These are phyloP conservation scores for Psephotus haematonotus DNA, from an alignment of 2,113 vertebrate genomes.

Conservation along the genomic window DNA sequence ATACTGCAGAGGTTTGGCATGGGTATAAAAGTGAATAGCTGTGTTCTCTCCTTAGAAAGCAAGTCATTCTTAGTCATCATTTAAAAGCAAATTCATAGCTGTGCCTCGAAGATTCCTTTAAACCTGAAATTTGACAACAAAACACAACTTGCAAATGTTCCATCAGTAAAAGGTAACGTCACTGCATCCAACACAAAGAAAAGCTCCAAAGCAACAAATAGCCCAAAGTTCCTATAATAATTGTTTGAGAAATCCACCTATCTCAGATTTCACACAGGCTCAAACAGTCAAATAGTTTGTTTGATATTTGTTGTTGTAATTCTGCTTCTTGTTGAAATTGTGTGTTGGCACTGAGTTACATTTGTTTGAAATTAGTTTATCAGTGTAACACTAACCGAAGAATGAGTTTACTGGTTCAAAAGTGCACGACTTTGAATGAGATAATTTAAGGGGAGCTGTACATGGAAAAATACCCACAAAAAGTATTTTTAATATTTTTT, in stretches of 20 bases:
- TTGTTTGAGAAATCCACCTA: slow-evolving; percentile 27
- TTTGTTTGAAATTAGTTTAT: slow-evolving; percentile 60
- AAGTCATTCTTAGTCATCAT: slow-evolving; percentile 14
- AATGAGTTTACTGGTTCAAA: slow-evolving; percentile 27
- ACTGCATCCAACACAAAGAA: neutral
- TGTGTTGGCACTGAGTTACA: slow-evolving; percentile 15
- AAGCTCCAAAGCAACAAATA: neutral
- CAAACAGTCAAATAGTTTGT: slow-evolving; percentile 34
- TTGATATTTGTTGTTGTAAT: slow-evolving; percentile 47
- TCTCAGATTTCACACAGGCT: slow-evolving; percentile 48
- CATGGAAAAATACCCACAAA: neutral
- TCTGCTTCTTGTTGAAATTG: slow-evolving; percentile 35
- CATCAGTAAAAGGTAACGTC: neutral
- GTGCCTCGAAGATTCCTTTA: neutral
- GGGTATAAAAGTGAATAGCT: slow-evolving; percentile 29
- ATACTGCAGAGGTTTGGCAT: slow-evolving; percentile 53
- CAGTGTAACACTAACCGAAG: neutral
- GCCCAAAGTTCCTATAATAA: neutral
- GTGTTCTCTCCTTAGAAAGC: slow-evolving; percentile 30
- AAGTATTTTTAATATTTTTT: neutral
- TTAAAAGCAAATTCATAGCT: neutral
- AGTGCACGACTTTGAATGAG: neutral
- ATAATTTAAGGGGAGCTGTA: slow-evolving; percentile 16
- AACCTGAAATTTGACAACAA: neutral
- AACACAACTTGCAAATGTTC: neutral